Percentiles rank a stretch among this genome's conserved stretches.
These are phyloP conservation scores for Standfussiana lucernea DNA, from an alignment of 2,888 invertebrate genomes.

Conservation along the genomic window DNA sequence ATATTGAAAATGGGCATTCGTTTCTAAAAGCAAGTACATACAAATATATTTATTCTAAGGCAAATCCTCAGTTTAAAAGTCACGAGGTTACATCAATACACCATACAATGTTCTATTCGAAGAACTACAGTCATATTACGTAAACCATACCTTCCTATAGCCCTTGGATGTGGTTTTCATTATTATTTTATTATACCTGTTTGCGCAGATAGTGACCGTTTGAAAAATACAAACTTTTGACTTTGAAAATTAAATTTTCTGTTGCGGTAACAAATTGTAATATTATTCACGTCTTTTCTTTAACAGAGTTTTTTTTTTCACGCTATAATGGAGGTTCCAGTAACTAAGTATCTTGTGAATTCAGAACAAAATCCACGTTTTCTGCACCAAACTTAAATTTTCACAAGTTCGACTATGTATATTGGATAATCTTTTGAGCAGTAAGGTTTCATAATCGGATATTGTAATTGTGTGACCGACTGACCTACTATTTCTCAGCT, in stretches of 20 bases:
- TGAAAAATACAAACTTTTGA: neutral
- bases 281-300: neutral
- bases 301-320: no score
- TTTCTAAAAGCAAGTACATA: neutral
- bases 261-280: neutral
- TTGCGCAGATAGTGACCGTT: neutral
- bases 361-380: neutral
- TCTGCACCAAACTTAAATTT: neutral
- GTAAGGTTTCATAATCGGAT: conserved; percentile 48
- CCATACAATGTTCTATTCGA: conserved; percentile 22
- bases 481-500: conserved; percentile 32
- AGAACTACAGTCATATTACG: neutral
- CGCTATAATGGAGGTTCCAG: neutral
- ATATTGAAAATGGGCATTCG: neutral
- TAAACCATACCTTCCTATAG: neutral
- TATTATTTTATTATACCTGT: conserved; percentile 5
- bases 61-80: neutral
- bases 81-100: conserved; percentile 25
- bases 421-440: conserved; percentile 14
- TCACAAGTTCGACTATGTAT: neutral
- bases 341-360: neutral
- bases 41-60: conserved; percentile 7
- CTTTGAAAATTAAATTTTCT: neutral
- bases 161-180: no score
- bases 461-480: conserved; percentile 23